Conservation (phyloP, 1,140 invertebrate genomes). For the Meteorus sp. region DNA sequence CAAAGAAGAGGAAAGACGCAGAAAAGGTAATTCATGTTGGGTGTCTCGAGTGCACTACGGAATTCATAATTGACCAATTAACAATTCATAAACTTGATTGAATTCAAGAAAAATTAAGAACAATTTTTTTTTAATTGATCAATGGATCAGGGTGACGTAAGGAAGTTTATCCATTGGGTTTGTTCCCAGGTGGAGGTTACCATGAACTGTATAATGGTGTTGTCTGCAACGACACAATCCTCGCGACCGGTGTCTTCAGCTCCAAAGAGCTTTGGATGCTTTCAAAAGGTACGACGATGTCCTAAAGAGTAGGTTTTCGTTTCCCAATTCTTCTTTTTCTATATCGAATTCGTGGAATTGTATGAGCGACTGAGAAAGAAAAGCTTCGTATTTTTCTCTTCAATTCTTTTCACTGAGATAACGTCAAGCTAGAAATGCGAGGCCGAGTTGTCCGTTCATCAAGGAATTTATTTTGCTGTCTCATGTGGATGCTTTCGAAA, state of each 20-base stretch:
- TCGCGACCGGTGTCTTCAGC: slow-evolving; percentile 97
- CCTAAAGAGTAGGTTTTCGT: too few relatives aligned
- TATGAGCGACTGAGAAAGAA: too few relatives aligned
- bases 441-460: neutral
- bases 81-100: neutral
- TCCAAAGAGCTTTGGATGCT: slow-evolving; percentile 96
- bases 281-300: slow-evolving; percentile 81
- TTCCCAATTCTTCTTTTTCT: too few relatives aligned
- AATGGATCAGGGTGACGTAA: slow-evolving; percentile 76
- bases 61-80: neutral
- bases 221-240: slow-evolving; percentile 96
- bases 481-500: slow-evolving; percentile 56
- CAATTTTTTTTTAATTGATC: too few relatives aligned
- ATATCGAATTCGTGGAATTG: too few relatives aligned
- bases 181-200: slow-evolving; percentile 77
- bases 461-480: neutral
- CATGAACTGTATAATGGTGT: slow-evolving; percentile 98
- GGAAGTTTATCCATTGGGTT: slow-evolving; percentile 62
- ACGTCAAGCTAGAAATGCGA: neutral
- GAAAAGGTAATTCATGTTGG: slow-evolving; percentile 67
- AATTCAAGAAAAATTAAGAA: neutral
- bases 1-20: slow-evolving; percentile 78
- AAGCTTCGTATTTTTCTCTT: too few relatives aligned
- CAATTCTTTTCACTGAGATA: slow-evolving; percentile 25
- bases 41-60: neutral